A percentile compares a stretch with the other conserved stretches of the same genome.
Conservation (phyloP, 2,113 vertebrate species). For the Macroglossus sobrinus region DNA sequence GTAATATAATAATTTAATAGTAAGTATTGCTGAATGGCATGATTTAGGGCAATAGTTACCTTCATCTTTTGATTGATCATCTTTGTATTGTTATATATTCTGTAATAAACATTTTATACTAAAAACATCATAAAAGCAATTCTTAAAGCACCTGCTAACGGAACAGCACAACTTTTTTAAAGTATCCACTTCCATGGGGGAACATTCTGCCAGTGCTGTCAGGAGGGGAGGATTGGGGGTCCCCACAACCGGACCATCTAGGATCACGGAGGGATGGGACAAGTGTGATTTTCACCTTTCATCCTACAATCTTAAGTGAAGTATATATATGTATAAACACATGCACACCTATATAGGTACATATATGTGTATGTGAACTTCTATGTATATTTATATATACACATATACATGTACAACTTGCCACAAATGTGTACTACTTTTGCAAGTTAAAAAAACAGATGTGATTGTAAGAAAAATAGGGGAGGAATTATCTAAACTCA, state of each 20-base stretch:
- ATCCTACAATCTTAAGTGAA: neutral
- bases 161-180: neutral
- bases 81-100: neutral
- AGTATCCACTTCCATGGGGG: neutral
- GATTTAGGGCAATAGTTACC: neutral
- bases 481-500: neutral
- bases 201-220: neutral
- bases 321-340: neutral
- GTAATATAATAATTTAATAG: neutral
- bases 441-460: conserved; percentile 9
- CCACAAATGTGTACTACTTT: neutral
- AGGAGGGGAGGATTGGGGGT: neutral
- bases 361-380: neutral
- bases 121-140: neutral
- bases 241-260: neutral
- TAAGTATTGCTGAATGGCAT: neutral
- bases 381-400: neutral
- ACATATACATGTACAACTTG: neutral
- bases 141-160: neutral
- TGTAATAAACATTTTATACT: neutral
- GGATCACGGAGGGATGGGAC: neutral
- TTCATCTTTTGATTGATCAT: neutral
- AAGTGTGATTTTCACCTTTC: neutral
- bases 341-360: neutral
- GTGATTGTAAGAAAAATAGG: neutral